Evolutionary conservation across 2,888 invertebrate genomes (phyloP).

Genomic region (Cephus pygmeus): DNA sequence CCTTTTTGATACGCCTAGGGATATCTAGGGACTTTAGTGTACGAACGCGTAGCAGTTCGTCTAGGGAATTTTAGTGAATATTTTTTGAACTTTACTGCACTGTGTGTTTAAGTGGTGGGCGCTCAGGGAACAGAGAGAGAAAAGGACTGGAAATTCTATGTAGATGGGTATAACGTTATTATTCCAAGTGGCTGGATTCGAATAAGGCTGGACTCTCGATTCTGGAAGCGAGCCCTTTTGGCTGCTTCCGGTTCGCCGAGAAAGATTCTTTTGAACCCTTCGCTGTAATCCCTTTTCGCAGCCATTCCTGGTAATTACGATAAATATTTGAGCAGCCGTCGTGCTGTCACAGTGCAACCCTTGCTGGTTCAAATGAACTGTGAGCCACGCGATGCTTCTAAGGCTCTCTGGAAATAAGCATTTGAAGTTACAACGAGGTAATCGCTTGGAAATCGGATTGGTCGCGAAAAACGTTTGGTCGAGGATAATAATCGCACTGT

Average conservation of each 20-base stretch:
- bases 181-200: conserved; percentile 54
- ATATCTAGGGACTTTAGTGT: background rate
- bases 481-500: background rate
- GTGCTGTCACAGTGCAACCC: conserved; percentile 43
- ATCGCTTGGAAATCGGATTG: conserved; percentile 2
- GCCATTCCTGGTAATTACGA: conserved; percentile 55
- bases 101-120: background rate
- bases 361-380: background rate
- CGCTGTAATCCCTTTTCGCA: conserved; percentile 29
- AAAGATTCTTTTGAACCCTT: conserved; percentile 9
- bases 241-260: conserved; percentile 44
- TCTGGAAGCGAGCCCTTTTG: conserved; percentile 11
- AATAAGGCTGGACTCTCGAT: background rate
- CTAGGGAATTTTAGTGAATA: background rate
- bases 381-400: conserved; percentile 56
- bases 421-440: background rate
- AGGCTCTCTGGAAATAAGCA: conserved; percentile 20
- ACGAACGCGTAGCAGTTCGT: background rate
- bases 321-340: conserved; percentile 65
- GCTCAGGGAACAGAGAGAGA: background rate
- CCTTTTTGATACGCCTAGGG: background rate
- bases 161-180: conserved; percentile 44
- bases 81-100: background rate
- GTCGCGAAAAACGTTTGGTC: background rate
- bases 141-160: background rate